Conservation (phyloP, 2,888 invertebrate species). For the Molorchus minor region DNA sequence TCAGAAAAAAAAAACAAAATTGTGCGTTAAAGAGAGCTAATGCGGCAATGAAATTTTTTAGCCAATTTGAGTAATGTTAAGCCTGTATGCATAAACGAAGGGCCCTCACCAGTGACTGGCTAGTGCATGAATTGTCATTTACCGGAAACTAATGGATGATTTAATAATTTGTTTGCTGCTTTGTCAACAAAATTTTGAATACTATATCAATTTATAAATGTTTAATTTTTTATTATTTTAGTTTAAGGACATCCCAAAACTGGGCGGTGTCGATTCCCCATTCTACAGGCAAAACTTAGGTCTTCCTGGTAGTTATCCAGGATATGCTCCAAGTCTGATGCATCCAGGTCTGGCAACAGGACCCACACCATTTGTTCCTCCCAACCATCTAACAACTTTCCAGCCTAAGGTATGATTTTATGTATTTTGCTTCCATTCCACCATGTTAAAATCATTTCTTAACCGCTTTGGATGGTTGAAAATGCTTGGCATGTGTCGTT, state of each 20-base stretch:
- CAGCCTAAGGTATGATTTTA: conserved; percentile 81
- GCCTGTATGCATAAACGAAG: too few species aligned
- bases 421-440: neutral
- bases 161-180: too few species aligned
- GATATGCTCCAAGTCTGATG: conserved; percentile 78
- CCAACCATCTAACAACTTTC: conserved; percentile 85
- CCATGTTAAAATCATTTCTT: neutral
- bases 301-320: conserved; percentile 77
- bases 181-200: neutral
- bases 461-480: conserved; percentile 26
- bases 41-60: too few species aligned
- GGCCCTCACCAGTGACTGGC: too few species aligned
- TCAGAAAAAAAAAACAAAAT: too few species aligned
- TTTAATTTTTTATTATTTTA: conserved; percentile 54
- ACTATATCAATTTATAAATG: too few species aligned
- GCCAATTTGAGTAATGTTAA: too few species aligned
- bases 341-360: conserved; percentile 78
- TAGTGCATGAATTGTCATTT: too few species aligned
- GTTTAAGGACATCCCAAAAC: conserved; percentile 90
- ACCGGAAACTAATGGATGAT: too few species aligned
- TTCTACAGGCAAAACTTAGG: conserved; percentile 81
- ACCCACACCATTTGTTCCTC: conserved; percentile 88
- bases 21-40: too few species aligned
- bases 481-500: conserved; percentile 34
- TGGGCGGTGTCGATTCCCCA: conserved; percentile 79